These are phyloP conservation scores for Crypturellus tataupa DNA, from an alignment of 2,797 vertebrate genomes.

Conservation along the genomic window DNA sequence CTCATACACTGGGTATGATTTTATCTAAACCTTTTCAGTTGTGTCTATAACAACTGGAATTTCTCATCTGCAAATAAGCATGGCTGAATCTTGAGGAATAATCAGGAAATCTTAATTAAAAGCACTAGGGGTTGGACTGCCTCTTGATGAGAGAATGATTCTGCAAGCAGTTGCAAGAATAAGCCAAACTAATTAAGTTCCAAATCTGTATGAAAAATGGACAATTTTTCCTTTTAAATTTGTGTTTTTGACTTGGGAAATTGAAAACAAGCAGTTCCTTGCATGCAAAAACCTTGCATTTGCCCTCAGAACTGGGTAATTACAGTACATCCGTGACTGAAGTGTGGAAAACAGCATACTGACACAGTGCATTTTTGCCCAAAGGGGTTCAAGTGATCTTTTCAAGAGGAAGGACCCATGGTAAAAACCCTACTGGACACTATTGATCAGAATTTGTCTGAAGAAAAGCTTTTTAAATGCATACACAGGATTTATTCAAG, in stretches of 20 bases:
- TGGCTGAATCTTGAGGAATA: conserved; percentile 13
- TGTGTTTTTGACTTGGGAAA: conserved; percentile 1
- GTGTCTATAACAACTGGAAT: neutral
- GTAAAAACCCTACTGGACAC: neutral
- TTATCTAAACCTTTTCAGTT: conserved; percentile 23
- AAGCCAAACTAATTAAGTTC: neutral
- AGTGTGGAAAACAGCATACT: neutral
- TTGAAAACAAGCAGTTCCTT: neutral
- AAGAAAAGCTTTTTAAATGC: neutral
- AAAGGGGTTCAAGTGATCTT: neutral
- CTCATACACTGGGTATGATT: neutral
- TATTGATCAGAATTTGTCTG: neutral
- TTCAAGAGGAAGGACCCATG: neutral
- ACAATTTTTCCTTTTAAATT: neutral
- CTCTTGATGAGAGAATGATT: neutral
- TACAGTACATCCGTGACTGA: neutral
- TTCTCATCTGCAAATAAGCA: neutral
- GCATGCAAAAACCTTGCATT: neutral
- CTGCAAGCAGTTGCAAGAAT: neutral
- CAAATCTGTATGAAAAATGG: neutral
- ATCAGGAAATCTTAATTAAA: conserved; percentile 53
- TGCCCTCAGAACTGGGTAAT: neutral
- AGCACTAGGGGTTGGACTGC: neutral
- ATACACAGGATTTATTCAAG: neutral
- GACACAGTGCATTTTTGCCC: neutral